Evolutionary conservation across 2,797 vertebrate genomes (phyloP).

Genomic region (Microctenopoma steveboyesi): DNA sequence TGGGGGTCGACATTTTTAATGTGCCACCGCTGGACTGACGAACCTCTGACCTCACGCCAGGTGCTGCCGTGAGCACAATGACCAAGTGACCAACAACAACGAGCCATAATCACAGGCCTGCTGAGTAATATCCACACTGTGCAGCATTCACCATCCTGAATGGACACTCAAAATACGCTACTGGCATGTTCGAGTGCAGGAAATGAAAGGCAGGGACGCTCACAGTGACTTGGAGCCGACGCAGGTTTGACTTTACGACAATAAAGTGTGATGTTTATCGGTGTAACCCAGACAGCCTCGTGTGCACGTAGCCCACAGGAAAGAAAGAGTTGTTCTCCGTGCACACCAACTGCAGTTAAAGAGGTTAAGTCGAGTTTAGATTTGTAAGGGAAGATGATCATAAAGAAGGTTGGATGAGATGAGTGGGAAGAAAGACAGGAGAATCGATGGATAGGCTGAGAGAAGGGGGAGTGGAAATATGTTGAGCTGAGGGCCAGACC

Average conservation of each 20-base stretch:
- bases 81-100: slow-evolving; percentile 3
- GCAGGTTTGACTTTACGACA: slow-evolving; percentile 28
- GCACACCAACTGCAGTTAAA: slow-evolving; percentile 25
- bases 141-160: slow-evolving; percentile 21
- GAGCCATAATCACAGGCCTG: background rate
- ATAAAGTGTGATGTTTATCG: slow-evolving; percentile 24
- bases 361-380: slow-evolving; percentile 41
- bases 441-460: background rate
- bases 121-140: slow-evolving; percentile 1
- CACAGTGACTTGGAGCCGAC: slow-evolving; percentile 22
- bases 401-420: background rate
- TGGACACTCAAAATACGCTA: background rate
- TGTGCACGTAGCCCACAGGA: slow-evolving; percentile 5
- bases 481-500: slow-evolving; percentile 29
- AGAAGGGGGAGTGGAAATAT: slow-evolving; percentile 7
- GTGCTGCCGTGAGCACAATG: slow-evolving; percentile 8
- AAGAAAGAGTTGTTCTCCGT: slow-evolving; percentile 14
- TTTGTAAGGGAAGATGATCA: background rate
- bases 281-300: background rate
- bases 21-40: background rate
- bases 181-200: slow-evolving; percentile 28
- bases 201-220: background rate
- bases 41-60: slow-evolving; percentile 22
- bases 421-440: background rate
- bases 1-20: background rate